Percentiles rank a stretch among this genome's conserved stretches.
Evolutionary conservation across 2,797 vertebrate genomes (phyloP).

Genomic region (Protonibea diacanthus): DNA sequence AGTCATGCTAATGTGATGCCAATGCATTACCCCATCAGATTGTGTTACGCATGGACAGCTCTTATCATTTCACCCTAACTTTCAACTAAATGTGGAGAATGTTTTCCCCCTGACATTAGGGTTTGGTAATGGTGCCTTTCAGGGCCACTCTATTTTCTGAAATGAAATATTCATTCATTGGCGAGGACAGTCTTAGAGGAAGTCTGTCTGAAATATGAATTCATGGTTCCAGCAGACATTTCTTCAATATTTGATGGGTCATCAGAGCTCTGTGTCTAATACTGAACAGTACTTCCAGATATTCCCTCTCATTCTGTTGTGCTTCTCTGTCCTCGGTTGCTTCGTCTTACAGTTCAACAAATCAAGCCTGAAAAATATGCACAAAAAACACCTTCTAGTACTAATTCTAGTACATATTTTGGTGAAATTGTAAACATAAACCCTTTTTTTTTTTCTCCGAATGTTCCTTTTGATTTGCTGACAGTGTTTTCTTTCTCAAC

Average conservation of each 20-base stretch:
- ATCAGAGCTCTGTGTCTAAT: conserved; percentile 80
- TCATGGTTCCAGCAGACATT: conserved; percentile 83
- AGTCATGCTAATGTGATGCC: conserved; percentile 78
- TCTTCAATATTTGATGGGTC: conserved; percentile 87
- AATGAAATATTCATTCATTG: conserved; percentile 86
- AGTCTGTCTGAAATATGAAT: conserved; percentile 82
- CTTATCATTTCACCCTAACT: conserved; percentile 79
- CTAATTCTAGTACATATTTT: conserved; percentile 41
- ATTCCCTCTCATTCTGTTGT: conserved; percentile 58
- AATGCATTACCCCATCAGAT: conserved; percentile 80
- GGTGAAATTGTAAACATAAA: conserved; percentile 36
- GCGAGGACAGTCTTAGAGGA: conserved; percentile 79
- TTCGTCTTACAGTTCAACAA: conserved; percentile 42
- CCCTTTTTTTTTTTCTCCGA: conserved; percentile 31
- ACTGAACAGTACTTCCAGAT: conserved; percentile 62
- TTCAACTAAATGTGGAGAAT: conserved; percentile 78
- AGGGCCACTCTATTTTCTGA: conserved; percentile 82
- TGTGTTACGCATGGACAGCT: conserved; percentile 76
- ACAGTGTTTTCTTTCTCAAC: conserved; percentile 64
- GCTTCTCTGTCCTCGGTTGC: conserved; percentile 41
- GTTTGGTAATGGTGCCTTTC: conserved; percentile 83
- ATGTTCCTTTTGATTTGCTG: conserved; percentile 39
- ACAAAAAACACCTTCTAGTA: conserved; percentile 35
- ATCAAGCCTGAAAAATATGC: conserved; percentile 44
- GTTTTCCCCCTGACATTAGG: conserved; percentile 77